A percentile compares a stretch with the other conserved stretches of the same genome.
phyloP scores from a whole-genome alignment of 2,113 vertebrate species.

The Trogon melanurus region DNA sequence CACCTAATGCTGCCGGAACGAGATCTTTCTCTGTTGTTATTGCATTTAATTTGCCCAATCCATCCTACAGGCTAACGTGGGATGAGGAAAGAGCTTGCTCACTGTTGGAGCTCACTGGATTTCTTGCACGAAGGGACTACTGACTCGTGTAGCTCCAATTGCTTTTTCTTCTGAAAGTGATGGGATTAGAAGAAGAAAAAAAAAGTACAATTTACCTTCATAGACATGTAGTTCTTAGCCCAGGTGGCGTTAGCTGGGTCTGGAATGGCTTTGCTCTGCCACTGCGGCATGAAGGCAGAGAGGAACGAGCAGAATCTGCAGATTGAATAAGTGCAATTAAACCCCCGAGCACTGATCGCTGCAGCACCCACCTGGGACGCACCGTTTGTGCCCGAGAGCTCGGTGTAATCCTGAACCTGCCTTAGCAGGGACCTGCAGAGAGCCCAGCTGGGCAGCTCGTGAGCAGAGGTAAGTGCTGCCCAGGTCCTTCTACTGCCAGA shows the following conservation, averaged over 20 bases:
- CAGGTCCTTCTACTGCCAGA: not conserved
- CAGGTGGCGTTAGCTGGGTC: conserved; percentile 78
- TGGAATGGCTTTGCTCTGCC: conserved; percentile 70
- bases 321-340: not conserved
- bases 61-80: accelerated
- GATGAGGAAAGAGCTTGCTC: accelerated
- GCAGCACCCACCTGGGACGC: not conserved
- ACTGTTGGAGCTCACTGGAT: accelerated
- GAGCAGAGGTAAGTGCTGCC: not conserved
- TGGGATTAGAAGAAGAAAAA: not conserved
- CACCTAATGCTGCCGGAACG: too few species aligned
- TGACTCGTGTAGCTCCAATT: accelerated
- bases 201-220: conserved; percentile 54
- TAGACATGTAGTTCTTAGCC: conserved; percentile 37
- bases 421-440: not conserved
- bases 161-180: not conserved
- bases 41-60: accelerated
- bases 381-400: accelerated
- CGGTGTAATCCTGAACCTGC: accelerated
- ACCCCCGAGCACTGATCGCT: accelerated
- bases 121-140: not conserved
- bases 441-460: not conserved
- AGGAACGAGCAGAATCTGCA: conserved; percentile 43
- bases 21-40: too few species aligned
- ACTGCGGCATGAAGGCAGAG: conserved; percentile 30